A percentile compares a stretch with the other conserved stretches of the same genome.
Conservation (phyloP, 2,797 vertebrate species). For the Characodon lateralis region DNA sequence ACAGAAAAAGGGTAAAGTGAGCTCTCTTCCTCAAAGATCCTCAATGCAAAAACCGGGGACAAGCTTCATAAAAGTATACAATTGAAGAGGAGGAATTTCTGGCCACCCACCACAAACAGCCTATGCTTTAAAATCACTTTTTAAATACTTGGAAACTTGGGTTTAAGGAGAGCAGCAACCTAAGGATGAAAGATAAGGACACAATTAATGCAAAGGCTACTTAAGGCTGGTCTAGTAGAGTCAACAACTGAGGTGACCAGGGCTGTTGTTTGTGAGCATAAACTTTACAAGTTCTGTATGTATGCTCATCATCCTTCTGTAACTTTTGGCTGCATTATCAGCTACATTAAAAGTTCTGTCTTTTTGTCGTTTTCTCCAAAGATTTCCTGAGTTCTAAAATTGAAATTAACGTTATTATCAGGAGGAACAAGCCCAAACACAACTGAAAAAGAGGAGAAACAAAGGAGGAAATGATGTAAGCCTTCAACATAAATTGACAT, state of each 20-base stretch:
- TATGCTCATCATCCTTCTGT: not conserved
- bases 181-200: not conserved
- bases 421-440: not conserved
- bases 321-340: not conserved
- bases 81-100: not conserved
- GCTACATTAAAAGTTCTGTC: not conserved
- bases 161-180: not conserved
- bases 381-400: not conserved
- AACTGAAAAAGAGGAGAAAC: not conserved
- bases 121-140: not conserved
- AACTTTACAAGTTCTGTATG: not conserved
- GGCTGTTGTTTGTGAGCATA: not conserved
- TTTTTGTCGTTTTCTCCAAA: not conserved
- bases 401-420: not conserved
- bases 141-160: not conserved
- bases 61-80: no score
- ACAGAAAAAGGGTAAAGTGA: not conserved
- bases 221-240: not conserved
- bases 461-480: not conserved
- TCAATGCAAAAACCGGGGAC: not conserved
- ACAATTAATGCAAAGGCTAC: not conserved
- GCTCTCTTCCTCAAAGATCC: not conserved
- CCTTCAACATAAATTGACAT: not conserved
- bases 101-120: no score
- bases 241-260: not conserved